Base-by-base conservation (phyloP, 2,888 invertebrate genomes). In the Galerucella calmariensis region DNA sequence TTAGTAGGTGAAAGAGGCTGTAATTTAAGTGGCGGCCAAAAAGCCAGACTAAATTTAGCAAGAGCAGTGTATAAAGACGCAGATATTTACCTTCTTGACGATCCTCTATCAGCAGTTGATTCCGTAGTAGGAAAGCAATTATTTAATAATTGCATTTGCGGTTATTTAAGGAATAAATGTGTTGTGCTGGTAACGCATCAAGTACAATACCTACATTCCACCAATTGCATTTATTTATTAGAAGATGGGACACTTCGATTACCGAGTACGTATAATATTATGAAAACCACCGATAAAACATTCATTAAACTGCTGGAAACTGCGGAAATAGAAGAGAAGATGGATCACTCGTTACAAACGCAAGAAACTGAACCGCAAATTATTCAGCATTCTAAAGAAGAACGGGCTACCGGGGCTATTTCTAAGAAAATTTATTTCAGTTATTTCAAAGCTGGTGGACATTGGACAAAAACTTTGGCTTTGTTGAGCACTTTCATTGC, bases 81-180 rank as follows among this genome's bases (percentile, higher is more conserved):
- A 0, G 94, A 95, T 77, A 93, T 97, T 77, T 97, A 95, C 84
- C 87, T 97, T 12, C 88, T 97, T 67, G 97, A 97, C 85, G 97
- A 97, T 88, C 97, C 97, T 0, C 88, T 97, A 41, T 94, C 95
- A 77, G 96, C 97, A 0, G 96, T 97, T 9, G 97, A 97, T 88
- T 91, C 95, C 0, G 94, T 94, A 84, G 96, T 97, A 1, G 95
- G 95, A 1, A 91, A 94, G 0, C 94, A 95, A 86, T 89, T 97
- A 80, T 97, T 96, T 87, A 94, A 96, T 83, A 91, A 93, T 82
- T 95, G 94, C 82, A 90, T 94, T 67, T 89, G 81, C 14, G 83
- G 90, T 4, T 91, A 92, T 80, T 87, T 95, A 77, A 88, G 90
- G 11, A 89, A 91, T 77, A 91, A 93, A 83, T 92, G 94, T 2